Base-by-base conservation (phyloP, 2,888 invertebrate genomes). In the Agrochola litura region DNA sequence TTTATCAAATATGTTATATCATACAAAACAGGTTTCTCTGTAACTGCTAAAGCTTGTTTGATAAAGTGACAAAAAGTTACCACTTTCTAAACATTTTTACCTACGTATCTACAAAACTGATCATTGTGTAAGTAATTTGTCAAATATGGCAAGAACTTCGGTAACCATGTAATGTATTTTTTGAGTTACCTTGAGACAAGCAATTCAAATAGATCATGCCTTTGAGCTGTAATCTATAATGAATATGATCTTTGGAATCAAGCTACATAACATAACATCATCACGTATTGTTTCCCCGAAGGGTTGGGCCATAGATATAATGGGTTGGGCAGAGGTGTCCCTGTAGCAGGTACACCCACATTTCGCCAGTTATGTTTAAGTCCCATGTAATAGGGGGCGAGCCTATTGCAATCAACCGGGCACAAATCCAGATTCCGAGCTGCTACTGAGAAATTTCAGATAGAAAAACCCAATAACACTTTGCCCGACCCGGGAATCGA, bases 21-120 rank as follows among this genome's bases (percentile, higher is more conserved):
- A 83, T 19, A 63, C 37, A 25, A 68, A 83, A 78, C 73, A 16
- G 46, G 86, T 86, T 78, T 65, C 58, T 49, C 49, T 46, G n/a
- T 72, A 41, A 65, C 77, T 58, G 22, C 12, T 54, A 16, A 66
- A 74, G 30, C 83, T 65, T 73, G 73, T 71, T 73, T 69, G 52
- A 76, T 68, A 65, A 75, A 54, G 68, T 73, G 86, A 77, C 78
- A 77, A 77, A 61, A 74, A 71, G 22, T 71, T 25, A 69, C 16
- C 56, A 72, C 83, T 83, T 85, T 83, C 83, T 78, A 85, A 74
- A 72, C 72, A 65, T 65, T 52, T 37, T 30, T 68, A 5, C 49
- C 25, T 9, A 68, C 64, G 54, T 61, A 37, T 52, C 22, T 19
- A 68, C 12, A 46, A 60, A 60, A 49, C 43, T 16, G 52, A 54